Base-by-base conservation (phyloP, 2,888 invertebrate species). In the Parnassius orleans region DNA sequence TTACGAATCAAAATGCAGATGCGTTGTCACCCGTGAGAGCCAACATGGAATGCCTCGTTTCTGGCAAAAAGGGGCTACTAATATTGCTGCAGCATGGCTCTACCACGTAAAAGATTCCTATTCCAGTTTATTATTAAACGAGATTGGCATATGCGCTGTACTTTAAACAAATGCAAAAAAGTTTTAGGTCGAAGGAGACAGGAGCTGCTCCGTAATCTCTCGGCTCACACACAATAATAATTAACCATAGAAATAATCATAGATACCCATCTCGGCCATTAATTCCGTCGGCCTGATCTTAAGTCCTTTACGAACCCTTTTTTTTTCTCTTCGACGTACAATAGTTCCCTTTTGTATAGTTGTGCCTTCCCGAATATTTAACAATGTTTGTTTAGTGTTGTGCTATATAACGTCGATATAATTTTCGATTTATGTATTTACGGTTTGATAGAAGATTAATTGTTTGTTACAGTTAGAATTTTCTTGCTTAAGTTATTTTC, bases 281-380 rank as follows among this genome's bases (percentile, higher is more conserved):
- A 70, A 69, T 67, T 66, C 56, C 56, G 65, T 68, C 67, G 66
- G 67, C 47, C 68, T 56, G 65, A 65, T 67, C 62, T 65, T 57
- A 60, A 65, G 61, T 56, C 53, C 46, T 56, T 60, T 60, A 62
- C 58, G 65, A 51, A 59, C 65, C 68, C 63, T 68, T 71, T 68
- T 76, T 76, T 73, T 74, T 74, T 70, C 66, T 65, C 60, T 56
- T 65, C 66, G 65, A 47, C 66, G 74, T 53, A 53, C 74, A 76
- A 77, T 71, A 63, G 71, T 53, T 61, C 69, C 70, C 73, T 71
- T 73, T 73, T 77, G 72, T 73, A 69, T 66, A 65, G 65, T 61
- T 67, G 60, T 50, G 47, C 52, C 64, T 60, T 57, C 65, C 69
- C 66, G 66, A 71, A 73, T 72, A 71, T 71, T 77, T 76, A 70